Evolutionary conservation across 2,888 invertebrate species (phyloP).

Genomic region (Nesidiocoris tenuis): DNA sequence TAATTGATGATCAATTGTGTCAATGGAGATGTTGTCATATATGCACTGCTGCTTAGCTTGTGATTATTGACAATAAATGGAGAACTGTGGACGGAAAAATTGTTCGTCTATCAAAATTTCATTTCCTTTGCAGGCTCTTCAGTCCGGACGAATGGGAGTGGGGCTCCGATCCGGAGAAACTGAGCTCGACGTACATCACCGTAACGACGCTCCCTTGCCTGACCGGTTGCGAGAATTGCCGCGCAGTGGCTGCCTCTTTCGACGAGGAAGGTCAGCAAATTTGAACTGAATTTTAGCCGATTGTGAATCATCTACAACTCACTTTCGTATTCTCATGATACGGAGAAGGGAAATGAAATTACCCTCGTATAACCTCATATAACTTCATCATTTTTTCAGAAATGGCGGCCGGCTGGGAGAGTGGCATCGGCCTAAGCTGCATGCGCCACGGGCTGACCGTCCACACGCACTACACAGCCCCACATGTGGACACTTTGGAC

Average conservation of each 20-base stretch:
- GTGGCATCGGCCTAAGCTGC: slow-evolving; percentile 64
- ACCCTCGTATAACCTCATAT: too few relatives aligned
- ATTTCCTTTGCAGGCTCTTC: neutral
- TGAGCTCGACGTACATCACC: slow-evolving; percentile 60
- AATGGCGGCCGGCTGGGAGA: slow-evolving; percentile 59
- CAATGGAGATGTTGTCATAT: too few relatives aligned
- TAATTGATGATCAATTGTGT: neutral
- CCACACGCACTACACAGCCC: slow-evolving; percentile 87
- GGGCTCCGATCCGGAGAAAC: slow-evolving; percentile 45
- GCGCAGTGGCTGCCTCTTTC: slow-evolving; percentile 57
- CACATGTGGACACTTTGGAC: slow-evolving; percentile 75
- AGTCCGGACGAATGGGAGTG: slow-evolving; percentile 51
- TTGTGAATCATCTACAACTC: too few relatives aligned
- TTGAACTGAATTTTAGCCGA: too few relatives aligned
- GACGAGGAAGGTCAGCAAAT: slow-evolving; percentile 57
- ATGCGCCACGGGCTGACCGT: slow-evolving; percentile 86
- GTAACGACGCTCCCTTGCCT: slow-evolving; percentile 67
- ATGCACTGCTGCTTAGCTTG: too few relatives aligned
- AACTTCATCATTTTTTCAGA: too few relatives aligned
- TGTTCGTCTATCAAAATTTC: too few relatives aligned
- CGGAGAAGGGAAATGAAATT: too few relatives aligned
- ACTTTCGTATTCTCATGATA: too few relatives aligned
- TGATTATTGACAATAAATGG: too few relatives aligned
- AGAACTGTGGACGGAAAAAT: too few relatives aligned
- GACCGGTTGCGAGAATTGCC: slow-evolving; percentile 63